These are phyloP conservation scores for Phyllotreta striolata DNA, from an alignment of 2,888 invertebrate species.

Conservation along the genomic window DNA sequence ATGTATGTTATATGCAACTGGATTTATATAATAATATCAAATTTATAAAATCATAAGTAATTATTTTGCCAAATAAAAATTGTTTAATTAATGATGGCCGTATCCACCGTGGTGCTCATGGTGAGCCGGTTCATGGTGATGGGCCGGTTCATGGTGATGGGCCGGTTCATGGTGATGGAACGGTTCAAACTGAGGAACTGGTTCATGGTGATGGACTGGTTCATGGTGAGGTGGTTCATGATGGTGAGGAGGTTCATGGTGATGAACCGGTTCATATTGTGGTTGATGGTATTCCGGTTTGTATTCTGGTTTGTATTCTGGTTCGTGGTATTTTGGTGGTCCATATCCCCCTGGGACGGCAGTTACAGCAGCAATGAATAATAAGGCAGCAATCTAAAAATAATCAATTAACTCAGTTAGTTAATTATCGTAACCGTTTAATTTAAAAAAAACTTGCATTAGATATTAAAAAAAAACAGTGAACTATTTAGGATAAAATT, in stretches of 20 bases:
- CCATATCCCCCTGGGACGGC: conserved; percentile 23
- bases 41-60: background rate
- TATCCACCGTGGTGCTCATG: background rate
- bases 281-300: background rate
- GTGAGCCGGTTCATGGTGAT: too few relatives aligned
- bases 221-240: background rate
- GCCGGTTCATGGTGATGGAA: background rate
- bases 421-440: too few relatives aligned
- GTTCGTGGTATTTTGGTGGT: background rate
- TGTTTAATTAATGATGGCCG: background rate
- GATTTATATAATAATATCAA: background rate
- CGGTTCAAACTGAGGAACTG: background rate
- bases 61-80: too few relatives aligned
- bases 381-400: conserved; percentile 4
- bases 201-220: background rate
- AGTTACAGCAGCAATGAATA: conserved; percentile 13
- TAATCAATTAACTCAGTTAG: too few relatives aligned
- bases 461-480: too few relatives aligned
- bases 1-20: too few relatives aligned
- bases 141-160: too few relatives aligned
- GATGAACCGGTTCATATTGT: background rate
- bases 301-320: background rate
- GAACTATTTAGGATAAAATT: too few relatives aligned
- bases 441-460: too few relatives aligned
- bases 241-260: background rate